phyloP scores from a whole-genome alignment of 2,888 invertebrate species.

The Dasypolia templi region DNA sequence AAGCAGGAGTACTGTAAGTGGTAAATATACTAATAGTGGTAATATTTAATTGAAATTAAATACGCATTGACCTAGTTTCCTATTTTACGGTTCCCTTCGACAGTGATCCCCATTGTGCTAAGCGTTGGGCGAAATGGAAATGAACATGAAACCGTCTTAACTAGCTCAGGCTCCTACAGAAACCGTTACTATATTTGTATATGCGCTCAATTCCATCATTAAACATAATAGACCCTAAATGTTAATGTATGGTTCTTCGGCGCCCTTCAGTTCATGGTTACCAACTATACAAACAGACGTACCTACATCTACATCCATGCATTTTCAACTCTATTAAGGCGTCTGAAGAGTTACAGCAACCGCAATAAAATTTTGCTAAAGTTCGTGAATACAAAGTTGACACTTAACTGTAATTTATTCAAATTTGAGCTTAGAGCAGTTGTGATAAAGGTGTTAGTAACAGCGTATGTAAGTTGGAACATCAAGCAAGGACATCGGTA shows the following conservation, averaged over 20 bases:
- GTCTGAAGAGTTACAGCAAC: not conserved
- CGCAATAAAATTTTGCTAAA: conserved; percentile 40
- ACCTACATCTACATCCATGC: not conserved
- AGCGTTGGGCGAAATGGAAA: conserved; percentile 28
- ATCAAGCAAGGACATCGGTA: conserved; percentile 66
- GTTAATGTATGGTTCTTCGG: conserved; percentile 66
- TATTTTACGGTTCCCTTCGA: conserved; percentile 4
- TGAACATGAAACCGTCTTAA: conserved; percentile 18
- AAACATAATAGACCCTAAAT: conserved; percentile 68
- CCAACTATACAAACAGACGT: conserved; percentile 53
- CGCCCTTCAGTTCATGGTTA: conserved; percentile 68
- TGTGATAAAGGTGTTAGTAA: conserved; percentile 7
- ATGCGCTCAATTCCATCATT: conserved; percentile 63
- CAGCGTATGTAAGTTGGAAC: conserved; percentile 24
- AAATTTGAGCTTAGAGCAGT: conserved; percentile 17
- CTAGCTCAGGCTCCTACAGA: conserved; percentile 33
- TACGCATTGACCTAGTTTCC: conserved; percentile 34
- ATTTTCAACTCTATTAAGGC: conserved; percentile 38
- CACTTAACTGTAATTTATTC: conserved; percentile 9
- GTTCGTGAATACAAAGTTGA: conserved; percentile 44
- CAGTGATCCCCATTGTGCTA: conserved; percentile 16
- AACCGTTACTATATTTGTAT: conserved; percentile 55
- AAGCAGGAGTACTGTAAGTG: not conserved
- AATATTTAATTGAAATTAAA: conserved; percentile 16
- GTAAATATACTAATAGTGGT: not conserved